Percentiles rank a stretch among this genome's conserved stretches.
These are phyloP conservation scores for Harpalus rufipes DNA, from an alignment of 2,888 invertebrate genomes.

Conservation along the genomic window DNA sequence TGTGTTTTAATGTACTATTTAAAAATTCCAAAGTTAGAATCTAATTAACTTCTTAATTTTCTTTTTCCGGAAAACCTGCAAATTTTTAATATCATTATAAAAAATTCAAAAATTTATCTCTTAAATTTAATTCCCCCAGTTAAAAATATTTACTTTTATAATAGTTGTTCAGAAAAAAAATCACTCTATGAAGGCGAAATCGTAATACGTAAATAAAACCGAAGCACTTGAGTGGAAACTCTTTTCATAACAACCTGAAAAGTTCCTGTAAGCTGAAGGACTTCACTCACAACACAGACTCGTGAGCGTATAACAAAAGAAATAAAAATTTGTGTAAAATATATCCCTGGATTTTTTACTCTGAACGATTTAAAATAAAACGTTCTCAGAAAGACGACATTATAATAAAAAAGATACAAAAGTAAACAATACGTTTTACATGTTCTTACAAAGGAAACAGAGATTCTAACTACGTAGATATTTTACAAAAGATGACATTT, in stretches of 20 bases:
- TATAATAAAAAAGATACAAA: neutral
- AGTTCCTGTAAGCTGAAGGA: neutral
- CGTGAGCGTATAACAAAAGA: neutral
- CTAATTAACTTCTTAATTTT: too few relatives aligned
- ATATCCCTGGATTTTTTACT: neutral
- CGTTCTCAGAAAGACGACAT: neutral
- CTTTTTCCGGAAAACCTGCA: neutral
- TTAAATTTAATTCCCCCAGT: neutral
- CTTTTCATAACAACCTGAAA: slow-evolving; percentile 2
- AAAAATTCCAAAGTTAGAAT: too few relatives aligned
- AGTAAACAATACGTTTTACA: slow-evolving; percentile 8
- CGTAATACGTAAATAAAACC: neutral
- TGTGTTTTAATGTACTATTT: too few relatives aligned
- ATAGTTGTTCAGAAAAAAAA: neutral
- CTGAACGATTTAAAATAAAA: neutral
- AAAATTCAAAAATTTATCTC: too few relatives aligned
- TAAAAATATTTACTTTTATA: neutral
- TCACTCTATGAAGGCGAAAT: neutral
- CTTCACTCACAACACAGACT: neutral
- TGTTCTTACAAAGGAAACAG: neutral
- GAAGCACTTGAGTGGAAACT: neutral
- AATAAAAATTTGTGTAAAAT: slow-evolving; percentile 16
- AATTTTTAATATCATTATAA: too few relatives aligned
- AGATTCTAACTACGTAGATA: too few relatives aligned
- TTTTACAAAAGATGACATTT: too few relatives aligned